Evolutionary conservation across 2,797 vertebrate genomes (phyloP).

Genomic region (Steatocranus sp.): DNA sequence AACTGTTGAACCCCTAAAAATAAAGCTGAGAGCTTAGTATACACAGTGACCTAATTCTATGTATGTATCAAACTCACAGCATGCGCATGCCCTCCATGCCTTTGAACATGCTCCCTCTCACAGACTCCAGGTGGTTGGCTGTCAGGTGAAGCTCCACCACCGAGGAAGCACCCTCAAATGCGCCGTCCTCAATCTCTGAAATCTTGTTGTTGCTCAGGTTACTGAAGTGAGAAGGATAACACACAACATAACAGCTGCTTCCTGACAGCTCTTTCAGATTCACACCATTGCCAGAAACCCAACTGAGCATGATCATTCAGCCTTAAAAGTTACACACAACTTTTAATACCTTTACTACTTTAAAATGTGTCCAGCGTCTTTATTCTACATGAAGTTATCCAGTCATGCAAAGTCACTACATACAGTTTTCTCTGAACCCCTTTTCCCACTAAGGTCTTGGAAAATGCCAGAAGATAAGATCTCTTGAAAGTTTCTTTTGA

Average conservation of each 20-base stretch:
- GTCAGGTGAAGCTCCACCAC: conserved; percentile 91
- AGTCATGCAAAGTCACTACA: neutral
- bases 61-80: conserved; percentile 79
- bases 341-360: neutral
- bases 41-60: neutral
- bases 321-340: neutral
- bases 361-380: neutral
- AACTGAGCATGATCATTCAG: neutral
- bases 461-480: neutral
- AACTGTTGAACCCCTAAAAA: neutral
- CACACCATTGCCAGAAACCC: neutral
- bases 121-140: conserved; percentile 91
- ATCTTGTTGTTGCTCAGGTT: conserved; percentile 98
- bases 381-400: neutral
- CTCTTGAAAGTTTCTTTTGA: neutral
- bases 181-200: conserved; percentile 89
- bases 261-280: neutral
- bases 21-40: neutral
- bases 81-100: conserved; percentile 90
- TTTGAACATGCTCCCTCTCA: conserved; percentile 88
- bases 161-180: conserved; percentile 84
- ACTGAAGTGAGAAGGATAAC: conserved; percentile 52
- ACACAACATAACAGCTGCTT: neutral
- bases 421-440: neutral
- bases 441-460: neutral